phyloP scores from a whole-genome alignment of 2,113 vertebrate species.

The Otolemur garnettii region DNA sequence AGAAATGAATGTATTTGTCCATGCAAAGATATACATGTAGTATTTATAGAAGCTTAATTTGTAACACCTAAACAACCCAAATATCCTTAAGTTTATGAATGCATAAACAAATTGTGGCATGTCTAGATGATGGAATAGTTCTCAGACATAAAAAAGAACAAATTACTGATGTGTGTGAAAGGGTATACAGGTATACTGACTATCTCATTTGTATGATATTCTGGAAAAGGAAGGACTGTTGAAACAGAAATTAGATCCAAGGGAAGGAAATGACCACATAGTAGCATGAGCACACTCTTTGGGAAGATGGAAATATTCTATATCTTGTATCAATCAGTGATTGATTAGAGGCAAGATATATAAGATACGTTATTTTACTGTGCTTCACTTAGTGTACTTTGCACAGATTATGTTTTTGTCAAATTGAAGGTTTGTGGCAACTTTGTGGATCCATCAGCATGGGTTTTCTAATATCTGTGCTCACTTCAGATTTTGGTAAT shows the following conservation, averaged over 20 bases:
- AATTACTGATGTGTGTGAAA: background rate
- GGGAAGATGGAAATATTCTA: background rate
- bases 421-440: background rate
- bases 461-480: background rate
- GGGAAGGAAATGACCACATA: background rate
- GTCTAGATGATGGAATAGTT: background rate
- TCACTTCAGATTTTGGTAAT: background rate
- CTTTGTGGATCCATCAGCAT: background rate
- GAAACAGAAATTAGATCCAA: background rate
- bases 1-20: slow-evolving; percentile 1
- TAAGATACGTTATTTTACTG: background rate
- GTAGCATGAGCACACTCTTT: background rate
- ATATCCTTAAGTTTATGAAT: background rate
- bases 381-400: background rate
- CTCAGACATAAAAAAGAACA: background rate
- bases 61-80: background rate
- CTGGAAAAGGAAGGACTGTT: background rate
- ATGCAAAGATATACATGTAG: background rate
- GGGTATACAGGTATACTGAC: background rate
- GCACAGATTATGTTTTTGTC: background rate
- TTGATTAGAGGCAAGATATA: background rate
- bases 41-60: background rate
- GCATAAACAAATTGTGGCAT: background rate
- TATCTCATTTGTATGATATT: background rate
- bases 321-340: background rate